phyloP scores from a whole-genome alignment of 2,888 invertebrate species.

The Drosophila prostipennis region DNA sequence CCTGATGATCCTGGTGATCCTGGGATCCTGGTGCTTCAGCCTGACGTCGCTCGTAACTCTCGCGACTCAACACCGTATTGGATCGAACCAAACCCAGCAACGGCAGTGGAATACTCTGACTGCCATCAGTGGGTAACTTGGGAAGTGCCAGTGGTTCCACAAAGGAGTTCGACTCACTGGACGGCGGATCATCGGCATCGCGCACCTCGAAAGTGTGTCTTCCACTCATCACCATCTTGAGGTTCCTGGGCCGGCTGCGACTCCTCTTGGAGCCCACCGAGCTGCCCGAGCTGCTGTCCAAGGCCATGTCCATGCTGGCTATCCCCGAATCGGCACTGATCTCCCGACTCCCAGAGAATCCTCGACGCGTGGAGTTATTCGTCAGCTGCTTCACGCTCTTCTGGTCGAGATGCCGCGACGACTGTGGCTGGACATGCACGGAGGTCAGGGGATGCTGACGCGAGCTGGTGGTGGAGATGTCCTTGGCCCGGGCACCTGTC shows the following conservation, averaged over 20 bases:
- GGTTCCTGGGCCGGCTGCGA: slow-evolving; percentile 87
- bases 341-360: slow-evolving; percentile 83
- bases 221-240: slow-evolving; percentile 90
- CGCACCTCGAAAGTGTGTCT: slow-evolving; percentile 91
- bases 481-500: slow-evolving; percentile 70
- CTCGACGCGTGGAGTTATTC: slow-evolving; percentile 88
- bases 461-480: slow-evolving; percentile 44
- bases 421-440: slow-evolving; percentile 66
- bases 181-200: slow-evolving; percentile 86
- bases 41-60: slow-evolving; percentile 72
- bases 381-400: slow-evolving; percentile 90
- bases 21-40: slow-evolving; percentile 18
- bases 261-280: slow-evolving; percentile 80
- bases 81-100: slow-evolving; percentile 83
- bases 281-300: slow-evolving; percentile 66
- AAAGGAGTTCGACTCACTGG: slow-evolving; percentile 82
- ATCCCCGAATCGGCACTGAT: slow-evolving; percentile 84
- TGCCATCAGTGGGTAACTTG: slow-evolving; percentile 82
- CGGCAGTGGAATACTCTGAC: slow-evolving; percentile 81
- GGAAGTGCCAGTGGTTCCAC: slow-evolving; percentile 83
- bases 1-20: slow-evolving; percentile 19
- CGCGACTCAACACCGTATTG: slow-evolving; percentile 82
- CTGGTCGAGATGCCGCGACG: slow-evolving; percentile 85
- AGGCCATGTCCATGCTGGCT: slow-evolving; percentile 82
- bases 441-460: slow-evolving; percentile 66